phyloP scores from a whole-genome alignment of 2,113 vertebrate species.

The Boulengeromyrus knoepffleri region DNA sequence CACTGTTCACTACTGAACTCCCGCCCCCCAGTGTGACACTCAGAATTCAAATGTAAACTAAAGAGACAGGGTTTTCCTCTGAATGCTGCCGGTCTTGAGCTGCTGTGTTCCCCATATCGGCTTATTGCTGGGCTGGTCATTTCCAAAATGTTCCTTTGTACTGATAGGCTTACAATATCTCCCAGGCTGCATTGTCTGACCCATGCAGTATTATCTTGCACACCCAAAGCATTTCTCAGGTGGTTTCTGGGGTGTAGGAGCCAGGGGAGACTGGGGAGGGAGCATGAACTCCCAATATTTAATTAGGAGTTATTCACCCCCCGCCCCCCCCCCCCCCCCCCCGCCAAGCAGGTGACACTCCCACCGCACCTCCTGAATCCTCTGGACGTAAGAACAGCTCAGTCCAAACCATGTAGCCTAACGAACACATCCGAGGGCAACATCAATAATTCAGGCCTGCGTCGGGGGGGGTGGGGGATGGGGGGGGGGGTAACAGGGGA shows the following conservation, averaged over 20 bases:
- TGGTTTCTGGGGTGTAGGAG: too few relatives aligned
- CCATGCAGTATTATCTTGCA: too few relatives aligned
- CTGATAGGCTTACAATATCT: too few relatives aligned
- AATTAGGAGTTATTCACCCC: too few relatives aligned
- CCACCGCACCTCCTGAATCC: slow-evolving; percentile 36
- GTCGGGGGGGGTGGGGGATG: slow-evolving; percentile 57
- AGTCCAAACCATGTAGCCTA: slow-evolving; percentile 64
- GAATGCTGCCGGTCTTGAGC: neutral
- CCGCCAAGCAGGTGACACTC: neutral
- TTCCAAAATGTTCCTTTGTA: too few relatives aligned
- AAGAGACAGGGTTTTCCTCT: neutral
- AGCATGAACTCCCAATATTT: too few relatives aligned
- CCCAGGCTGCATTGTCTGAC: too few relatives aligned
- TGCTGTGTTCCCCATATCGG: neutral
- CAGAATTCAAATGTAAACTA: neutral
- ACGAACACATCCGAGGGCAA: slow-evolving; percentile 71
- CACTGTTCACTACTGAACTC: neutral
- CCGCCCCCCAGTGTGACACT: neutral
- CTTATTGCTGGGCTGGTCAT: neutral
- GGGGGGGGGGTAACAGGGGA: slow-evolving; percentile 35
- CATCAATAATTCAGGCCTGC: slow-evolving; percentile 93
- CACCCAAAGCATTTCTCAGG: too few relatives aligned
- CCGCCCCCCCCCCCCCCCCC: too few relatives aligned
- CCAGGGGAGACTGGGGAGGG: too few relatives aligned
- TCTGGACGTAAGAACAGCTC: slow-evolving; percentile 42